Percentiles rank a stretch among this genome's conserved stretches.
Evolutionary conservation across 2,113 vertebrate genomes (phyloP).

Genomic region (Chaetops frenatus): DNA sequence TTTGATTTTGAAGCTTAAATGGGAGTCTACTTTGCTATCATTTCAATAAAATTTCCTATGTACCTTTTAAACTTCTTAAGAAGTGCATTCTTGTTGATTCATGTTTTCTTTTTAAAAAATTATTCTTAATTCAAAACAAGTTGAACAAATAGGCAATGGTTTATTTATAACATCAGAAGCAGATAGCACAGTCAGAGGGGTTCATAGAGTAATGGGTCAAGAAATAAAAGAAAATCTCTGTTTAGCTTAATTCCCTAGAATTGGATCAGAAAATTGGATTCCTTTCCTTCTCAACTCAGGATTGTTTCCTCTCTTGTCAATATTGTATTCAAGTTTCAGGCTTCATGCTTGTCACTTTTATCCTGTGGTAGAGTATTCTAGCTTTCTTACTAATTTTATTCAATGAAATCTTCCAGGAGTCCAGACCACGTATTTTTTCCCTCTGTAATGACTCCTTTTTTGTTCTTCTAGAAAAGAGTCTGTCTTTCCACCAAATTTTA

Average conservation of each 20-base stretch:
- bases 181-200: neutral
- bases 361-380: neutral
- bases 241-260: neutral
- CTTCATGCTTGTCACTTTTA: neutral
- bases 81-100: neutral
- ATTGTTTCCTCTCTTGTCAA: neutral
- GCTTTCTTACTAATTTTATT: neutral
- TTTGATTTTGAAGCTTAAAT: neutral
- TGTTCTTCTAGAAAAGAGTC: neutral
- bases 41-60: neutral
- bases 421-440: neutral
- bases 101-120: neutral
- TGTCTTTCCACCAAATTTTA: neutral
- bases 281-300: neutral
- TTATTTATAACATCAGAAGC: neutral
- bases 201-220: neutral
- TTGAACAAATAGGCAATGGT: neutral
- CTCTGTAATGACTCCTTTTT: neutral
- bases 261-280: neutral
- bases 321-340: neutral
- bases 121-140: neutral
- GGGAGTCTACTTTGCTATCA: neutral
- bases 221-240: neutral
- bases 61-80: neutral
- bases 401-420: neutral